Conservation (phyloP, 2,797 vertebrate species). For the Spizella passerina region DNA sequence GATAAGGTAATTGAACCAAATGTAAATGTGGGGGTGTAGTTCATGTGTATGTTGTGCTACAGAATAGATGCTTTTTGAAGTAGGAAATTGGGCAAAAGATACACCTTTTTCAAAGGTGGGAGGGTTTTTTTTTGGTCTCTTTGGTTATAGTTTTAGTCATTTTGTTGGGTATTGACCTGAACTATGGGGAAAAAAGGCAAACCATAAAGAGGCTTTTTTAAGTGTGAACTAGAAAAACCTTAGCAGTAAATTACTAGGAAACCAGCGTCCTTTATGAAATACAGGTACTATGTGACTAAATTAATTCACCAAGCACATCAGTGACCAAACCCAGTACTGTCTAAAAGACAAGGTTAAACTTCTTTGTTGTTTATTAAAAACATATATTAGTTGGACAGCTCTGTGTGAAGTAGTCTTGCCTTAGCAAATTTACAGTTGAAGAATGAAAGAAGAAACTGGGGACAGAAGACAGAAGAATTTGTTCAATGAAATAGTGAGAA, state of each 20-base stretch:
- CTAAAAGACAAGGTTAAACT: background rate
- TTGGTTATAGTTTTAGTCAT: background rate
- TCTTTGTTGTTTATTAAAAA: background rate
- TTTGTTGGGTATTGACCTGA: background rate
- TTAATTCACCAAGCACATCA: background rate
- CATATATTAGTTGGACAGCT: background rate
- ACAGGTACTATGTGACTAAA: background rate
- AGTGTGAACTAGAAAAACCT: background rate
- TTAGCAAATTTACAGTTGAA: background rate
- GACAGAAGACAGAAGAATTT: background rate
- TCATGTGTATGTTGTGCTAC: background rate
- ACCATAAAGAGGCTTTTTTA: background rate
- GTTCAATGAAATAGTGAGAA: background rate
- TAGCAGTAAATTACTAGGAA: background rate
- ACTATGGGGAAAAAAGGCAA: background rate
- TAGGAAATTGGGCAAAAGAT: background rate
- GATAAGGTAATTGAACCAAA: constrained; percentile 86
- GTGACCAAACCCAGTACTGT: background rate
- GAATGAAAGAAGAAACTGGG: background rate
- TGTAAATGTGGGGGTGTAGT: background rate
- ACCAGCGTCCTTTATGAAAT: background rate
- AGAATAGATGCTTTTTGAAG: background rate
- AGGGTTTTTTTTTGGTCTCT: accelerated
- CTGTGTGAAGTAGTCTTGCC: background rate
- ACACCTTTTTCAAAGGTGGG: background rate